phyloP scores from a whole-genome alignment of 92 coral and sea anemone species.

The Meandrina meandrites region DNA sequence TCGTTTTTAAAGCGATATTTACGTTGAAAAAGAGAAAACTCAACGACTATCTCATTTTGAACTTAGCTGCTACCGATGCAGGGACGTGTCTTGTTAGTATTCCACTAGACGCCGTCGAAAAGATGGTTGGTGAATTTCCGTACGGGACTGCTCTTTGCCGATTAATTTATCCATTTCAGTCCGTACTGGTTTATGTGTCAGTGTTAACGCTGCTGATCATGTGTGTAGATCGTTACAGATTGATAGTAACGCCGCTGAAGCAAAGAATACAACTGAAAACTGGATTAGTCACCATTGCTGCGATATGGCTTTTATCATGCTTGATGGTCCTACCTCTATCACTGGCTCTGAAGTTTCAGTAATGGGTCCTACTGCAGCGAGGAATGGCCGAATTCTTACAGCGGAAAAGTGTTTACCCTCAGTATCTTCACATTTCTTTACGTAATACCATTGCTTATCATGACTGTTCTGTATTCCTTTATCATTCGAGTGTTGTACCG shows the following conservation, averaged over 20 bases:
- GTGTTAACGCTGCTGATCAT: conserved; percentile 63
- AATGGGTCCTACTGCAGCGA: conserved; percentile 44
- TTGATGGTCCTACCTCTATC: conserved; percentile 55
- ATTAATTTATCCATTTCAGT: conserved; percentile 69
- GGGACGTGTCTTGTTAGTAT: conserved; percentile 63
- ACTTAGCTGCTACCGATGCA: conserved; percentile 51
- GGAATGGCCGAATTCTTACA: conserved; percentile 42
- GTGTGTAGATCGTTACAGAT: conserved; percentile 66
- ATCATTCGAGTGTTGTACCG: conserved; percentile 52
- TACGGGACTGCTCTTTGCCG: conserved; percentile 66
- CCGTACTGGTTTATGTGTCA: conserved; percentile 68
- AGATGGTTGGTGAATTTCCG: conserved; percentile 48
- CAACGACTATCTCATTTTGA: conserved; percentile 52
- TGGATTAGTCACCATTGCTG: conserved; percentile 44
- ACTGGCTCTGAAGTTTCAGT: conserved; percentile 40
- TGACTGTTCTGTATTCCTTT: conserved; percentile 38
- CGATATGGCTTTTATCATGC: conserved; percentile 46
- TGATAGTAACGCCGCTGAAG: conserved; percentile 67
- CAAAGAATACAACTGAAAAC: conserved; percentile 33
- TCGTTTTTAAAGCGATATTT: conserved; percentile 52
- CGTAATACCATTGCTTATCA: conserved; percentile 51
- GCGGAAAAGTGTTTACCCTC: conserved; percentile 50
- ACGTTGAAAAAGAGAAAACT: conserved; percentile 30
- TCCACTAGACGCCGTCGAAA: conserved; percentile 66
- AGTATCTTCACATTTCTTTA: conserved; percentile 44